Base-by-base conservation (phyloP, 2,888 invertebrate species). In the Drosophila paramelanica region DNA sequence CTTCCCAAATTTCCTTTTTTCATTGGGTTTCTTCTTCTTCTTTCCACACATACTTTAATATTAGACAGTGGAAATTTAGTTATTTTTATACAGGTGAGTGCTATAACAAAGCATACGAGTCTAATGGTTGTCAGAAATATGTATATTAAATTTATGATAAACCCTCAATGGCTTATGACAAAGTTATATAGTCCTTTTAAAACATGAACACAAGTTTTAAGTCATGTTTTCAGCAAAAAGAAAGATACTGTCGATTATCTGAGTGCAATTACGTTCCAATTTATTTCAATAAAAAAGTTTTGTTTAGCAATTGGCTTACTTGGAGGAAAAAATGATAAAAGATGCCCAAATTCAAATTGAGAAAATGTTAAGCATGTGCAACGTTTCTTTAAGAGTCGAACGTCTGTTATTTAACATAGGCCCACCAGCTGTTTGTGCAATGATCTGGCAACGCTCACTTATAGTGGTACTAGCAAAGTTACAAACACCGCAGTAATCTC, bases 91-190 rank as follows among this genome's bases (percentile, higher is more conserved):
- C 6, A 50, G 27, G 10, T 74, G 87, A 81, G 14, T 47, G 39
- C 33, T 62, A 45, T 5, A 39, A 39, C 81, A 77, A 77, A 43
- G 81, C 87, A 74, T 31, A 31, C 58, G 13, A 67, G 67, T 56
- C 52, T 20, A 7, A 0, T 47, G 2, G 8, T 41, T 2, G 14
- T 14, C n/a, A 27, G 0, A 10, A 14, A 42, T 36, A 10, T 17
- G n/a, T 31, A 17, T 5, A 36, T 36, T 36, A 13, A 27, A 1
- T 10, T 39, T 39, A 8, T 41, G 36, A 36, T 36, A 36, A 13
- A 13, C 13, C 36, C 36, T 13, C 36, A 36, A 13, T 36, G 36
- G 36, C 13, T 36, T 4, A 5, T 36, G 13, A 31, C 3, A 8
- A 31, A 10, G 3, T 31, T 31, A 31, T 10, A 31, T 8, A 10